A percentile compares a stretch with the other conserved stretches of the same genome.
Evolutionary conservation across 1,140 invertebrate species (phyloP).

Genomic region (Nephila pilipes): DNA sequence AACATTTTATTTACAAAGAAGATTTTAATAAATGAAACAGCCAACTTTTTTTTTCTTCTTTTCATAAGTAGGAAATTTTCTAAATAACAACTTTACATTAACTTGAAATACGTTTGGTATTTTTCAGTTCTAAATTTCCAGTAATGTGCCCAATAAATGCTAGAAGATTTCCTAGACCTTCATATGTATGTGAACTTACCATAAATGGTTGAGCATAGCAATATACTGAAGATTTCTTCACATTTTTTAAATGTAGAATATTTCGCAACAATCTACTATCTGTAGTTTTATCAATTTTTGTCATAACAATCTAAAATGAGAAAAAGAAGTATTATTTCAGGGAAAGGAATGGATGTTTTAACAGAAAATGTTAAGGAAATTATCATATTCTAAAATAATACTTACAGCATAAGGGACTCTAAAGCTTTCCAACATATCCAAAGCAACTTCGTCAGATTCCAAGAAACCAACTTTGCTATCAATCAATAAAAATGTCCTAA

Average conservation of each 20-base stretch:
- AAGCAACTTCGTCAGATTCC: slow-evolving; percentile 78
- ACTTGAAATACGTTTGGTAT: not conserved
- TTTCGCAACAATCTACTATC: slow-evolving; percentile 40
- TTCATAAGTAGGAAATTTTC: too few species aligned
- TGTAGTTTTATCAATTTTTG: slow-evolving; percentile 74
- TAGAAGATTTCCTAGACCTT: slow-evolving; percentile 41
- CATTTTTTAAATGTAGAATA: slow-evolving; percentile 53
- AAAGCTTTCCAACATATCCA: slow-evolving; percentile 80
- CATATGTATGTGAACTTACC: slow-evolving; percentile 37
- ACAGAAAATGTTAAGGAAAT: not conserved
- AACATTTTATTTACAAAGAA: too few species aligned
- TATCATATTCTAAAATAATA: not conserved
- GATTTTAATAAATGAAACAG: too few species aligned
- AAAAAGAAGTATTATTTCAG: not conserved
- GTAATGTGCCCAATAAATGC: slow-evolving; percentile 37
- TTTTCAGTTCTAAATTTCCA: not conserved
- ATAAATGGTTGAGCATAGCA: slow-evolving; percentile 71
- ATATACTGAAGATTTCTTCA: slow-evolving; percentile 41
- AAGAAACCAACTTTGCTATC: slow-evolving; percentile 79
- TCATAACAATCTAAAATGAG: slow-evolving; percentile 56
- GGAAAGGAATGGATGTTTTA: slow-evolving; percentile 2
- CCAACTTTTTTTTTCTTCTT: too few species aligned
- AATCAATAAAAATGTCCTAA: slow-evolving; percentile 79
- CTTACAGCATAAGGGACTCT: slow-evolving; percentile 79
- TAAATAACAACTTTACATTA: too few species aligned